Conservation (phyloP, 2,888 invertebrate genomes). For the Mythimna vitellina region DNA sequence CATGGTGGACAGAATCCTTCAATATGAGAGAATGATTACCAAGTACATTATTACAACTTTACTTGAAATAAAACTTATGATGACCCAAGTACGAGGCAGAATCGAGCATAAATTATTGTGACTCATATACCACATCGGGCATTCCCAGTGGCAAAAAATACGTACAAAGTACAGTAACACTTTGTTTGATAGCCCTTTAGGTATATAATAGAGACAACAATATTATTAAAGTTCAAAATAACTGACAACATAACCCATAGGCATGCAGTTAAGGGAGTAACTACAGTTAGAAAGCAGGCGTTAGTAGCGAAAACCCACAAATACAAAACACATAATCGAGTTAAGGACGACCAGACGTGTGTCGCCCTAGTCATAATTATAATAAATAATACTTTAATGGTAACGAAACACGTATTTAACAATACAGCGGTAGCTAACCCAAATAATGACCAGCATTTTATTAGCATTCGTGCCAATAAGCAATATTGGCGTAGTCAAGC, state of each 20-base stretch:
- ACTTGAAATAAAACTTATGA: not conserved
- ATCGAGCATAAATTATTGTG: conserved; percentile 35
- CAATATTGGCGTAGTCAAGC: conserved; percentile 31
- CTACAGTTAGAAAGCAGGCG: conserved; percentile 35
- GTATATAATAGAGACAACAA: not conserved
- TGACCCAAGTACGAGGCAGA: not conserved
- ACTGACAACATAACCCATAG: not conserved
- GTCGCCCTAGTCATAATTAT: conserved; percentile 32
- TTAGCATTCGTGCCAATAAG: conserved; percentile 55
- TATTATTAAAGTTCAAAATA: not conserved
- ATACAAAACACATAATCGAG: conserved; percentile 55
- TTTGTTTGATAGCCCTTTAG: not conserved
- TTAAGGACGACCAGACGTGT: conserved; percentile 42
- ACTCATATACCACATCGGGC: conserved; percentile 31
- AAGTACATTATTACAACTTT: not conserved
- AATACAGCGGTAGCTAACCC: conserved; percentile 35
- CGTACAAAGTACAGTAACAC: conserved; percentile 10
- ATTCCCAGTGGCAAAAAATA: conserved; percentile 35
- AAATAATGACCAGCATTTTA: conserved; percentile 47
- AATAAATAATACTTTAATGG: conserved; percentile 35
- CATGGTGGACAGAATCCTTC: too few relatives aligned
- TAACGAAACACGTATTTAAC: conserved; percentile 37
- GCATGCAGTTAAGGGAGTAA: not conserved
- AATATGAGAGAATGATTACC: not conserved
- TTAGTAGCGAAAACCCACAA: conserved; percentile 58